A percentile compares a stretch with the other conserved stretches of the same genome.
Conservation (phyloP, 2,888 invertebrate species). For the Neria commutata region DNA sequence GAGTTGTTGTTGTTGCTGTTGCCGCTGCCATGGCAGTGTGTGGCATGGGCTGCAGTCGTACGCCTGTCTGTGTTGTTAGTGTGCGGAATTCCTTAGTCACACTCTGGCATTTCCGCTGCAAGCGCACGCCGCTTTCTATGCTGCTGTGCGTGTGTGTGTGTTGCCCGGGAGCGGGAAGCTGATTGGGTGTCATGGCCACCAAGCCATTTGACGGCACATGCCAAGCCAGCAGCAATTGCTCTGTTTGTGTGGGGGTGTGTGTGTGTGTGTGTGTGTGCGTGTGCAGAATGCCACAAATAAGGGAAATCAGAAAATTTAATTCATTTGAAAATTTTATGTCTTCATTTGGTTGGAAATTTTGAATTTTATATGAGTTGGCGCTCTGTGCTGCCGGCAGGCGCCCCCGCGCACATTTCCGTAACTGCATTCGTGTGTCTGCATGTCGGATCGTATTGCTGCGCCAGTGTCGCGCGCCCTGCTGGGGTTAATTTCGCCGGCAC, state of each 20-base stretch:
- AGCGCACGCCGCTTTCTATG: conserved; percentile 6
- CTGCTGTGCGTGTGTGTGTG: neutral
- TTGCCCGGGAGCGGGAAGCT: too few species aligned
- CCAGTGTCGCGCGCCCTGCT: conserved; percentile 4
- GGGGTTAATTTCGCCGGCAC: conserved; percentile 27
- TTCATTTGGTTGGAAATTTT: conserved; percentile 36
- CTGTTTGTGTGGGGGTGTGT: neutral
- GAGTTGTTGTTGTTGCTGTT: conserved; percentile 1
- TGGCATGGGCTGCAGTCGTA: neutral
- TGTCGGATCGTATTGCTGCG: conserved; percentile 20
- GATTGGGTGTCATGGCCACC: conserved; percentile 16
- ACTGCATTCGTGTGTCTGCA: conserved; percentile 9
- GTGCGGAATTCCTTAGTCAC: conserved; percentile 35
- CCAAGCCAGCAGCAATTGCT: conserved; percentile 6
- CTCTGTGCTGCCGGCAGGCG: neutral
- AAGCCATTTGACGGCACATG: neutral
- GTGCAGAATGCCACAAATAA: conserved; percentile 34
- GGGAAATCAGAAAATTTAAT: conserved; percentile 35
- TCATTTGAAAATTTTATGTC: conserved; percentile 36
- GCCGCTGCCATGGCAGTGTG: neutral
- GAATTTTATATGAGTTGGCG: conserved; percentile 34
- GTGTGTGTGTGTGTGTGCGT: conserved; percentile 12
- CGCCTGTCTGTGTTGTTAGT: conserved; percentile 8
- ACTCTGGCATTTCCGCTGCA: conserved; percentile 34
- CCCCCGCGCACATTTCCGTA: neutral